phyloP scores from a whole-genome alignment of 2,888 invertebrate genomes.

The Digitonthophagus gazella region DNA sequence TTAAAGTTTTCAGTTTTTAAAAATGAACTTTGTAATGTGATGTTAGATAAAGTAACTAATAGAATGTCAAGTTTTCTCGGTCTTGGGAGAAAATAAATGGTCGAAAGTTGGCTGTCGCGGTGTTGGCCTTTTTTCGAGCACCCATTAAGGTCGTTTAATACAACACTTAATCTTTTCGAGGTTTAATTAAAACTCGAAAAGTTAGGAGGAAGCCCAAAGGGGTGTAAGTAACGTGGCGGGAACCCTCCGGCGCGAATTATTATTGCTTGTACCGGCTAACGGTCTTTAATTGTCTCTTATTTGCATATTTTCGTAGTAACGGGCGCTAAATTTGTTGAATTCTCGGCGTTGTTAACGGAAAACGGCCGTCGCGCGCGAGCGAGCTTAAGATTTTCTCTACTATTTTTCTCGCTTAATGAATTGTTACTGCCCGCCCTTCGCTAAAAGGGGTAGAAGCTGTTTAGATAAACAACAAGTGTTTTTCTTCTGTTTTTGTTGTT shows the following conservation, averaged over 20 bases:
- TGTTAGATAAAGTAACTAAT: too few relatives aligned
- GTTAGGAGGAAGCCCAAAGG: conserved; percentile 14
- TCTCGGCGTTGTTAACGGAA: neutral
- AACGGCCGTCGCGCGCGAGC: too few relatives aligned
- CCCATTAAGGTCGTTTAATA: conserved; percentile 10
- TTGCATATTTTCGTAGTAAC: conserved; percentile 8
- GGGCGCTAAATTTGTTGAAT: neutral
- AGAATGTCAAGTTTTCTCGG: too few relatives aligned
- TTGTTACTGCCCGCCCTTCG: too few relatives aligned
- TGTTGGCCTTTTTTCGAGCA: conserved; percentile 7
- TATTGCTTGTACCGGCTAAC: conserved; percentile 2
- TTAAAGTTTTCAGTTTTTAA: too few relatives aligned
- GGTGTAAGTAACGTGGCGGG: neutral
- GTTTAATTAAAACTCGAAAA: conserved; percentile 23
- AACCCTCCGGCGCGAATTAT: conserved; percentile 4
- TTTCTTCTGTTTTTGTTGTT: too few relatives aligned
- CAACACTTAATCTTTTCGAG: conserved; percentile 22
- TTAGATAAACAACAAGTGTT: too few relatives aligned
- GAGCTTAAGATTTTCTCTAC: too few relatives aligned
- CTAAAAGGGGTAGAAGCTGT: too few relatives aligned
- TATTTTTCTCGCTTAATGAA: too few relatives aligned
- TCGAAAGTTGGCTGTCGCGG: neutral
- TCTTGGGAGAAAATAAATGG: too few relatives aligned
- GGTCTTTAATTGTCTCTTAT: conserved; percentile 5
- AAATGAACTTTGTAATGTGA: too few relatives aligned